Percentiles rank a stretch among this genome's conserved stretches.
Conservation (phyloP, 2,797 vertebrate genomes). For the Leptodactylus fallax region DNA sequence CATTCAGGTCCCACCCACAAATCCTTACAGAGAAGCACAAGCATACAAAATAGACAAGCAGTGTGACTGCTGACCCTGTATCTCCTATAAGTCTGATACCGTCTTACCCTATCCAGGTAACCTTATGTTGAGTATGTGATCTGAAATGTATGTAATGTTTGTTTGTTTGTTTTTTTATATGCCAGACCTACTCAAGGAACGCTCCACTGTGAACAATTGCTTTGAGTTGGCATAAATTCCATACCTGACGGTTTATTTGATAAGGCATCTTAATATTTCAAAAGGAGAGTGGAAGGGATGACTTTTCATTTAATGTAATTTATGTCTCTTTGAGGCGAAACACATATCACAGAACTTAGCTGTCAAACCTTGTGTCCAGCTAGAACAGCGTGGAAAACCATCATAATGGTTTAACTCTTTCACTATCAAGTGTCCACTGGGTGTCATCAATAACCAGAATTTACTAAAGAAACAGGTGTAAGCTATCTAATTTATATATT, state of each 20-base stretch:
- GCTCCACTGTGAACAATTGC: constrained; percentile 45
- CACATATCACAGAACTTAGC: constrained; percentile 52
- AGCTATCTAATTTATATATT: neutral
- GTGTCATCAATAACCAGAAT: neutral
- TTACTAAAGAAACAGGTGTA: neutral
- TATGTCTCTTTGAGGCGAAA: constrained; percentile 46
- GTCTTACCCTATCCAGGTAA: too few species aligned
- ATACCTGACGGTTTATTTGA: constrained; percentile 60
- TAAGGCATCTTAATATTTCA: constrained; percentile 63
- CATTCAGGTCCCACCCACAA: too few species aligned
- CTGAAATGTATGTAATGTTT: neutral
- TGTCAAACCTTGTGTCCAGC: constrained; percentile 55
- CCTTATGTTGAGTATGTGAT: neutral
- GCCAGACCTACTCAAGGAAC: neutral
- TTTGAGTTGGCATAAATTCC: constrained; percentile 45
- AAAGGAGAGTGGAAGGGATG: constrained; percentile 56
- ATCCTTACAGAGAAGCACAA: too few species aligned
- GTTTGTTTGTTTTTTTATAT: neutral
- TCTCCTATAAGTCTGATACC: neutral
- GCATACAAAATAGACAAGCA: too few species aligned
- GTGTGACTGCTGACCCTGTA: too few species aligned
- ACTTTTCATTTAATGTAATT: constrained; percentile 63
- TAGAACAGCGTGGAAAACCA: constrained; percentile 15
- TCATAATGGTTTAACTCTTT: constrained; percentile 40
- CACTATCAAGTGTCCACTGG: neutral